These are phyloP conservation scores for Beroe forskalii DNA, from an alignment of 37 sponge, comb jelly and placozoan genomes.

Conservation along the genomic window DNA sequence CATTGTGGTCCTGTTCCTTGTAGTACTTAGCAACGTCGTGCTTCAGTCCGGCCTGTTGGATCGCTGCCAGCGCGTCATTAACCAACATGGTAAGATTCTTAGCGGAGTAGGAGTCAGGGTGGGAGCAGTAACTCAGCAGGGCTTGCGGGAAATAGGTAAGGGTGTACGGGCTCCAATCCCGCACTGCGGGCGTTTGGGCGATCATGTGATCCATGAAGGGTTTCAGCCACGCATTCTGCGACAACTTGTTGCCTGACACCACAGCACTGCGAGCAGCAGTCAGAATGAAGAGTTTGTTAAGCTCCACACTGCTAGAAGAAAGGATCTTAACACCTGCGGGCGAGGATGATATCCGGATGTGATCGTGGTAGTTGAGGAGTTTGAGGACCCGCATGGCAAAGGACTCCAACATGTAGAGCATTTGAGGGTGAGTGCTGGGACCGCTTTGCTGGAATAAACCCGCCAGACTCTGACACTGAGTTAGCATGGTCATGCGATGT, in stretches of 20 bases:
- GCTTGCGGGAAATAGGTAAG: constrained; percentile 21
- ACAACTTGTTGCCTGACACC: constrained; percentile 39
- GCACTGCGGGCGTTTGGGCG: neutral
- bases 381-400: constrained; percentile 9
- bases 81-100: constrained; percentile 24
- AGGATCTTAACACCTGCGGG: constrained; percentile 27
- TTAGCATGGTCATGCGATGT: constrained; percentile 28
- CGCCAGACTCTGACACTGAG: neutral
- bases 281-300: constrained; percentile 56
- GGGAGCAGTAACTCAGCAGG: neutral
- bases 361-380: constrained; percentile 59
- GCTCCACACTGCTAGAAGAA: neutral
- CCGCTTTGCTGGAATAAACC: neutral
- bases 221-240: constrained; percentile 12
- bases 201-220: constrained; percentile 39
- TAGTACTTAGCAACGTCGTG: constrained; percentile 29
- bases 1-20: constrained; percentile 39
- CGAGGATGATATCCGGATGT: neutral
- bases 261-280: constrained; percentile 6
- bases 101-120: neutral
- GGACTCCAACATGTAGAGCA: constrained; percentile 42
- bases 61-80: neutral
- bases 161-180: constrained; percentile 46
- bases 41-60: neutral
- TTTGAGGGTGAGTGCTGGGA: neutral